Evolutionary conservation across 1,140 invertebrate species (phyloP).

Genomic region (Achroia grisella): DNA sequence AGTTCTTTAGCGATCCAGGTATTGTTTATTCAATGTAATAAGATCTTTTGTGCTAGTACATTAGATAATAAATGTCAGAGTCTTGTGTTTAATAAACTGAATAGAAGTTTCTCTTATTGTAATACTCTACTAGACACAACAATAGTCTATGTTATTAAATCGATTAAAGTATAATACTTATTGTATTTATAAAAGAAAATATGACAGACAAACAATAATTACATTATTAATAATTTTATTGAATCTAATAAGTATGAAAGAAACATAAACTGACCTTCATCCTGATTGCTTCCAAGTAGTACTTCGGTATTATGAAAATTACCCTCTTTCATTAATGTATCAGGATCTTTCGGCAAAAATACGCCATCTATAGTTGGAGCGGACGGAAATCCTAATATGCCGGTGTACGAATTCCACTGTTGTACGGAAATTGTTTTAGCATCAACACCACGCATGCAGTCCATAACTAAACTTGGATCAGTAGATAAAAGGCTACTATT

Average conservation of each 20-base stretch:
- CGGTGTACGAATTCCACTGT: constrained; percentile 93
- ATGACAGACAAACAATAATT: too few relatives aligned
- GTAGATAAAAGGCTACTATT: constrained; percentile 81
- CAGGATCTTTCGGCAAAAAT: constrained; percentile 88
- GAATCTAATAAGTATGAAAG: background rate
- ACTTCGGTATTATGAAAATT: constrained; percentile 90
- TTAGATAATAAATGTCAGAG: too few relatives aligned
- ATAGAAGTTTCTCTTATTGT: too few relatives aligned
- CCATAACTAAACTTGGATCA: constrained; percentile 82
- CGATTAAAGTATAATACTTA: too few relatives aligned
- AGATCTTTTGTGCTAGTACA: too few relatives aligned
- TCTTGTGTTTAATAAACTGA: too few relatives aligned
- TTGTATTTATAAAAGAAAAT: too few relatives aligned
- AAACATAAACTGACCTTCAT: constrained; percentile 84
- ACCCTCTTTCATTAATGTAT: constrained; percentile 85
- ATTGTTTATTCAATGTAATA: too few relatives aligned
- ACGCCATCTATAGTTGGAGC: constrained; percentile 91
- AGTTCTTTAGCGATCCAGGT: too few relatives aligned
- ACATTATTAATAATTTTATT: too few relatives aligned
- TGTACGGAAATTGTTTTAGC: constrained; percentile 88
- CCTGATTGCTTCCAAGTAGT: constrained; percentile 89
- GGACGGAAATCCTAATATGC: constrained; percentile 91
- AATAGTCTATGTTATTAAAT: too few relatives aligned
- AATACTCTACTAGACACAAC: too few relatives aligned
- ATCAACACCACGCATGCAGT: constrained; percentile 89